Percentiles rank a stretch among this genome's conserved stretches.
phyloP scores from a whole-genome alignment of 2,797 vertebrate species.

The Neostethus bicornis region DNA sequence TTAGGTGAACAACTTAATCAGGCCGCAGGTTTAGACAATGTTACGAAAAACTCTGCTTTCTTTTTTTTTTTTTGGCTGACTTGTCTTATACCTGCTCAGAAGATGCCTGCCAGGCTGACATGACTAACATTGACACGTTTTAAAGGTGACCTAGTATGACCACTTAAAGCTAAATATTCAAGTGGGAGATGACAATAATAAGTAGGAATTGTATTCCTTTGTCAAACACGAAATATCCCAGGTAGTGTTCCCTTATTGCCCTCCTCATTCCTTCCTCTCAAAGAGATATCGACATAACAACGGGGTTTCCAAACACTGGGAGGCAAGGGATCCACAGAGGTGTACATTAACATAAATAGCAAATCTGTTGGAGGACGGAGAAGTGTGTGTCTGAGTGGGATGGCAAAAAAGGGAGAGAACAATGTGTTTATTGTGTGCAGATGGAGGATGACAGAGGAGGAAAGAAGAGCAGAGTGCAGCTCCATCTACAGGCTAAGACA shows the following conservation, averaged over 20 bases:
- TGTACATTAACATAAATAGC: slow-evolving; percentile 86
- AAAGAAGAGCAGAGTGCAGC: slow-evolving; percentile 87
- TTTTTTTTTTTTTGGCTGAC: too few relatives aligned
- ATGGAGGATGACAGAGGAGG: slow-evolving; percentile 44
- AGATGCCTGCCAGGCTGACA: too few relatives aligned
- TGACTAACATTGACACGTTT: too few relatives aligned
- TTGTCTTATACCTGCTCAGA: not conserved
- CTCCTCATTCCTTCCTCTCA: slow-evolving; percentile 52
- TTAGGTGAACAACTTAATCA: too few relatives aligned
- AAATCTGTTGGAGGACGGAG: slow-evolving; percentile 75
- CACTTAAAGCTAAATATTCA: slow-evolving; percentile 16
- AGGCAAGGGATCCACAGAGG: slow-evolving; percentile 82
- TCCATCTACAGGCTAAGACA: slow-evolving; percentile 90
- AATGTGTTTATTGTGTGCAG: slow-evolving; percentile 86
- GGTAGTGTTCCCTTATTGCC: slow-evolving; percentile 77
- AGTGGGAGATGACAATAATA: slow-evolving; percentile 12
- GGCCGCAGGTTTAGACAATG: not conserved
- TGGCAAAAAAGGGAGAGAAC: slow-evolving; percentile 59
- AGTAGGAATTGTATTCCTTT: not conserved
- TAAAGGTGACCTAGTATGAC: too few relatives aligned
- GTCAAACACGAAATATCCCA: slow-evolving; percentile 79
- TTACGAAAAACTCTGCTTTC: not conserved
- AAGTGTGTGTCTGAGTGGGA: slow-evolving; percentile 18
- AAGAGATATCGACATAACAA: slow-evolving; percentile 73
- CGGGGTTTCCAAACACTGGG: slow-evolving; percentile 78